These are phyloP conservation scores for Eueides isabella DNA, from an alignment of 1,140 invertebrate species.

Conservation along the genomic window DNA sequence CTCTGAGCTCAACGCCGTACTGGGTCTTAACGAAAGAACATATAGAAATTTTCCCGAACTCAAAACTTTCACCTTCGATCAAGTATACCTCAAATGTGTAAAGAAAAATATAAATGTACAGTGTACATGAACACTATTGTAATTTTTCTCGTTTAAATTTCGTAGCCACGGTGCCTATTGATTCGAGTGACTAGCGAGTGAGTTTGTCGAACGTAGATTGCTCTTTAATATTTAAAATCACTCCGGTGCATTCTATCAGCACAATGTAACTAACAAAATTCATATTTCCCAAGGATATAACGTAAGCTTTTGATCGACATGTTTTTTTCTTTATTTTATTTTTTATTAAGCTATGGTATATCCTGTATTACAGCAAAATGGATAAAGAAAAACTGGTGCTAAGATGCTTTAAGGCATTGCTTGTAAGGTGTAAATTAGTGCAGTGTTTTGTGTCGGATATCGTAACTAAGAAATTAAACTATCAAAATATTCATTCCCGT, in stretches of 20 bases:
- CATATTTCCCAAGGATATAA: not conserved
- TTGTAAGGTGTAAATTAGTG: too few species aligned
- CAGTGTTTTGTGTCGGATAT: too few species aligned
- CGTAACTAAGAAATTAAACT: too few species aligned
- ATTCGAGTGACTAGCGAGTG: not conserved
- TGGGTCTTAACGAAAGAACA: too few species aligned
- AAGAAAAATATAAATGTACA: not conserved
- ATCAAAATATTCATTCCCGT: too few species aligned
- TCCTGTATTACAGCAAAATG: too few species aligned
- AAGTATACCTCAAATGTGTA: not conserved
- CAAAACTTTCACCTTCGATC: too few species aligned
- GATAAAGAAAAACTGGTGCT: too few species aligned
- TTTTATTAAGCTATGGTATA: too few species aligned
- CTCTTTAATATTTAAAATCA: conserved; percentile 9
- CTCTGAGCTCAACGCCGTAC: too few species aligned
- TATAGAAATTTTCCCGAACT: too few species aligned
- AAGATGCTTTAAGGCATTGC: too few species aligned
- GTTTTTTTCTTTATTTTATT: not conserved
- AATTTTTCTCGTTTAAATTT: conserved; percentile 5
- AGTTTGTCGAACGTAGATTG: conserved; percentile 11
- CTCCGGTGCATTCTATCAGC: not conserved
- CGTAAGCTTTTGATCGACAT: not conserved
- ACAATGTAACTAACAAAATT: conserved; percentile 12
- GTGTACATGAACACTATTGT: not conserved
- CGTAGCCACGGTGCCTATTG: not conserved